phyloP scores from a whole-genome alignment of 2,113 vertebrate species.

The Eublepharis macularius region DNA sequence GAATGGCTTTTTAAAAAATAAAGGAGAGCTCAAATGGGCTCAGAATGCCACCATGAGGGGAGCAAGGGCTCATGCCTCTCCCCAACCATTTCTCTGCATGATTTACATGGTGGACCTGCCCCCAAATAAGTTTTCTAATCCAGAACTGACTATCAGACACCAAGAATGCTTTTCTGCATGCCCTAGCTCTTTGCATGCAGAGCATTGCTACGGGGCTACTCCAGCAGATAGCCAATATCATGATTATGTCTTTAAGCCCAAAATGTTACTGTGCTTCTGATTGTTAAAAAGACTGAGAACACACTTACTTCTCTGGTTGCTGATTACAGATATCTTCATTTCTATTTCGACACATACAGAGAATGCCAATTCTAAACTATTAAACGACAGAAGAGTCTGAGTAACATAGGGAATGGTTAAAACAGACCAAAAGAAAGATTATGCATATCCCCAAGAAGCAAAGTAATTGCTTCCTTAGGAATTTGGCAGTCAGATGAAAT shows the following conservation, averaged over 20 bases:
- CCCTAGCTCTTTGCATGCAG: not conserved
- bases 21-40: too few species aligned
- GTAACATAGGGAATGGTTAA: not conserved
- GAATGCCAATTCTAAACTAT: not conserved
- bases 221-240: not conserved
- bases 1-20: too few species aligned
- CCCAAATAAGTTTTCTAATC: too few species aligned
- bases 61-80: too few species aligned
- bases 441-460: not conserved
- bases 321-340: not conserved
- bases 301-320: not conserved
- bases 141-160: not conserved
- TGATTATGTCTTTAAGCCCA: not conserved
- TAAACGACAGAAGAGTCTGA: not conserved
- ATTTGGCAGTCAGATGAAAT: not conserved
- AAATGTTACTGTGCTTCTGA: not conserved
- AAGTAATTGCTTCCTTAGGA: not conserved
- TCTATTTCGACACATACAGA: not conserved
- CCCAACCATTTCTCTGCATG: too few species aligned
- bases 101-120: too few species aligned
- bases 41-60: too few species aligned
- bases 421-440: not conserved
- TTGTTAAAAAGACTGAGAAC: conserved; percentile 7
- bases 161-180: not conserved
- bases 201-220: not conserved